Base-by-base conservation (phyloP, 2,797 vertebrate species). In the Ciconia nigra region DNA sequence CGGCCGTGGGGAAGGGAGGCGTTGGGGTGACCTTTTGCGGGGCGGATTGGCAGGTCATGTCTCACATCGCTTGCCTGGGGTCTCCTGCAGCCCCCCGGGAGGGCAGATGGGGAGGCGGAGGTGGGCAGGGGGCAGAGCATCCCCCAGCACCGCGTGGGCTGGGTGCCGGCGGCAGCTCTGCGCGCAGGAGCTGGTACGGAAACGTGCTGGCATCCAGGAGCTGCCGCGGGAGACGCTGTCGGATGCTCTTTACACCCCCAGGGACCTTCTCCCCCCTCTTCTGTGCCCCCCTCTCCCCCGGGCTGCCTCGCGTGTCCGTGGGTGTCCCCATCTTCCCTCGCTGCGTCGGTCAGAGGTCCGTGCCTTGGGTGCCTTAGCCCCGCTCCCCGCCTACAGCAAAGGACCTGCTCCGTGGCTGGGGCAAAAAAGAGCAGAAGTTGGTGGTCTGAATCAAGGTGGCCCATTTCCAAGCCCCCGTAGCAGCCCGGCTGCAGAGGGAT, bases 331-430 rank as follows among this genome's bases (percentile, higher is more conserved):
- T 42, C 51, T 90, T 39, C 59, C 63, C 18, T 87, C 31, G 1
- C 31, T 3, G 4, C 33, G 17, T 70, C 63, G 20, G 49, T 63
- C 35, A 42, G 35, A 31, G 13, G 7, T 44, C 41, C 0, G 2
- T 74, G 46, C 10, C 12, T 24, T 4, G 19, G 16, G 7, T 65
- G 6, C 49, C 22, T 74, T 35, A 55, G 16, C 12, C 16, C 42
- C 7, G 2, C 25, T 73, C 13, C 26, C 54, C 9, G 31, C 35
- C 59, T 52, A 24, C 39, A 49, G 31, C 31, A 26, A 54, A 58
- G 39, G 9, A 54, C 7, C 7, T 52, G 7, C 13, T 31, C 33
- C 1, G 0, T 10, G 8, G 2, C 24, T 31, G 26, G 18, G 35
- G n/a, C 33, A 52, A 44, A 67, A 91, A 55, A 58, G 57, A 70